phyloP scores from a whole-genome alignment of 1,140 invertebrate species.

The Drosophila pseudoananassae region DNA sequence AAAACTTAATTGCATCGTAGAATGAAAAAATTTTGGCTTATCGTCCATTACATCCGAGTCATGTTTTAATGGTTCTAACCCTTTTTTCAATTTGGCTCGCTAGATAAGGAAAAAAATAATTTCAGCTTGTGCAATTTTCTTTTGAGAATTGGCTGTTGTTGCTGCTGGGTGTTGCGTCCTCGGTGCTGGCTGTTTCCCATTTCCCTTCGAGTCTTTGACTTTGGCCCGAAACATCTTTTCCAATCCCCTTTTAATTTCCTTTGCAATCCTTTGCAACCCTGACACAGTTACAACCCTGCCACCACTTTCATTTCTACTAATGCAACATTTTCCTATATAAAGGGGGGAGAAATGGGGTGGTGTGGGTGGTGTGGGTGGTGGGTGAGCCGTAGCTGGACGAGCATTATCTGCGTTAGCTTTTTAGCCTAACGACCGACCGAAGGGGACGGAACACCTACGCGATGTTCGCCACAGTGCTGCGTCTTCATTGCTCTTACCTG shows the following conservation, averaged over 20 bases:
- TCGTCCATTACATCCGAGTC: conserved; percentile 15
- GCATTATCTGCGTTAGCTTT: conserved; percentile 74
- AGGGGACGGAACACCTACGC: conserved; percentile 31
- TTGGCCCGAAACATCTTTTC: conserved; percentile 34
- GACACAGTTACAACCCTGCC: conserved; percentile 27
- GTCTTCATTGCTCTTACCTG: conserved; percentile 9
- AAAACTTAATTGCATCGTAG: background rate
- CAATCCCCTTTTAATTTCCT: conserved; percentile 54
- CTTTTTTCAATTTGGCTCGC: conserved; percentile 14
- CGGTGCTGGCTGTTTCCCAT: conserved; percentile 8
- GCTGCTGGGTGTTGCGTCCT: background rate
- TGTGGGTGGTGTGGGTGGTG: background rate
- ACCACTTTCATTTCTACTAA: conserved; percentile 48
- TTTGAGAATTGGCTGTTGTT: conserved; percentile 17
- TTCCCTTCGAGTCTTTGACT: conserved; percentile 30
- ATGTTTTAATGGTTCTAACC: background rate
- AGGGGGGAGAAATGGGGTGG: background rate
- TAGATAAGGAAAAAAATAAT: conserved; percentile 11
- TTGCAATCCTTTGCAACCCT: conserved; percentile 64
- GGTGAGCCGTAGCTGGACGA: conserved; percentile 7
- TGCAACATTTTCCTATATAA: conserved; percentile 33
- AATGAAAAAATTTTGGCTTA: background rate
- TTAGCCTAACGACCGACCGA: conserved; percentile 71
- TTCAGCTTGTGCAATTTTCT: conserved; percentile 31
- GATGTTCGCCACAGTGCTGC: background rate